Evolutionary conservation across 2,888 invertebrate genomes (phyloP), one percentile per base, ranked within the genome.

Genomic region (Neocrepidodera transversa): DNA sequence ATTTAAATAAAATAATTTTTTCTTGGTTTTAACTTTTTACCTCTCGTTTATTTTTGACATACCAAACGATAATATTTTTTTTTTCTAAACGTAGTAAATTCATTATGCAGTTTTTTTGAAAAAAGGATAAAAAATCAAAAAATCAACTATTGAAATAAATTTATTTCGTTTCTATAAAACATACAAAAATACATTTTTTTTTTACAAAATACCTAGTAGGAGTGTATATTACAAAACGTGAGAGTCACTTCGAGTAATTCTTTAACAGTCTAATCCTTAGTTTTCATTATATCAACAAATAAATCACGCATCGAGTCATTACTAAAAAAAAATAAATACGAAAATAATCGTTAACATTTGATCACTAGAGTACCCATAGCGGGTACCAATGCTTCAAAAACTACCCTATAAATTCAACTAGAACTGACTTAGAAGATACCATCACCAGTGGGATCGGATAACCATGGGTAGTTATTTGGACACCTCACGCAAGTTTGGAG

Each of bases 391-490:
- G 63, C 56, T 60, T 61, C 53, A 71, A 62, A 66, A 60, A 61
- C 60, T 64, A 64, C 66, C 66, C 65, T 67, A 60, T 64, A 69
- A 68, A 71, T 72, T 71, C 23, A 69, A 69, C 68, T 73, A 69
- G 60, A 62, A 59, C 56, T 67, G 71, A 83, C 83, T 86, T 91
- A 94, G 86, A 90, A 93, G 86, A 90, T 92, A 81, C 91, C 92
- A 77, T 92, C 92, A 72, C 92, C 92, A 71, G 91, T 91, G 64
- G 95, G 95, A 82, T 95, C 95, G 79, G 92, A 92, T 75, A 95
- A 80, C 95, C 95, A 95, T 74, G 95, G 95, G 83, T 95, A 95
- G 81, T 95, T 94, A 81, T 91, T 91, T 70, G 95, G 95, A 81
- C 95, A 95, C 78, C 94, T 86, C 72, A 94, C 88, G 81, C 95